phyloP scores from a whole-genome alignment of 2,113 vertebrate species.

The Malurus elegans region DNA sequence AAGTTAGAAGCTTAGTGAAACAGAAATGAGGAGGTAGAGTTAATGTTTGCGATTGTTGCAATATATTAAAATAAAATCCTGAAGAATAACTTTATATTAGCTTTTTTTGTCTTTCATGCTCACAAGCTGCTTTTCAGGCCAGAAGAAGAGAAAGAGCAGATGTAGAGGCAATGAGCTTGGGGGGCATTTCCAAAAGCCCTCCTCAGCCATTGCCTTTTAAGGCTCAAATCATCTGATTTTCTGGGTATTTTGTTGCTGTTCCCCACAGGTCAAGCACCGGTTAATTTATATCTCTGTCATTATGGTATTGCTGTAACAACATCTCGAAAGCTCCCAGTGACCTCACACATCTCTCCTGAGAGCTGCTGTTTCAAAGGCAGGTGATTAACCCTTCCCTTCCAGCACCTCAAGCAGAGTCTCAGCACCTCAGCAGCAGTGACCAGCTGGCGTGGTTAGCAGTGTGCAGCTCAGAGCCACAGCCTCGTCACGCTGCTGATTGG shows the following conservation, averaged over 20 bases:
- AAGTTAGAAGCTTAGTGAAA: neutral
- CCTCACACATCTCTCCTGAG: neutral
- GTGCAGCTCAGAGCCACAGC: neutral
- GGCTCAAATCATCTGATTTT: neutral
- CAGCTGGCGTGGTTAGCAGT: neutral
- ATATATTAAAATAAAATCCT: neutral
- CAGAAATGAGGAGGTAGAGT: neutral
- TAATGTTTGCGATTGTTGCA: neutral
- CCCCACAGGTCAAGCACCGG: neutral
- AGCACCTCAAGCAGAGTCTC: neutral
- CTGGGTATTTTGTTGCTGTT: neutral
- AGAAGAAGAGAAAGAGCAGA: neutral
- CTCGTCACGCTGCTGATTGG: neutral
- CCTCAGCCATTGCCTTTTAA: neutral
- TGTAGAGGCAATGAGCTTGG: neutral
- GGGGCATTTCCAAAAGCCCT: neutral
- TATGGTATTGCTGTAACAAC: neutral
- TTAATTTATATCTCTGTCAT: neutral
- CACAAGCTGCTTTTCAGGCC: neutral
- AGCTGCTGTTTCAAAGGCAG: neutral
- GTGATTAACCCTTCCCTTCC: neutral
- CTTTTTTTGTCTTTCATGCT: neutral
- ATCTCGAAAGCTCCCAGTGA: neutral
- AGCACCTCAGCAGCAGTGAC: neutral
- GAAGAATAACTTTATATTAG: neutral